Base-by-base conservation (phyloP, 35 echinoderm and acorn worm genomes). In the Lytechinus pictus region DNA sequence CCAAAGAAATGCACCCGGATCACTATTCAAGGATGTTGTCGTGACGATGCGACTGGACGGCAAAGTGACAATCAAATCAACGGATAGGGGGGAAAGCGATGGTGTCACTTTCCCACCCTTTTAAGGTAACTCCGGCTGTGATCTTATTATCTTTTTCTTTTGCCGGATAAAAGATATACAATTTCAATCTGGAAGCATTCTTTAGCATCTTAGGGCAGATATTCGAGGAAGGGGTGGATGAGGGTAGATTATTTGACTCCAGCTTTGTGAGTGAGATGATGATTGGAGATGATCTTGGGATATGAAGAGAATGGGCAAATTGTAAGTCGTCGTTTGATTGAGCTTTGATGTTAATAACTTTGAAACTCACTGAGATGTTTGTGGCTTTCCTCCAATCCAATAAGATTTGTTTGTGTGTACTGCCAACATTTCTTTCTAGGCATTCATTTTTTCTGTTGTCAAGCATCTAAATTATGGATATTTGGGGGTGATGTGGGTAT, bases 91-190 rank as follows among this genome's bases (percentile, higher is more conserved):
- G 88, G 16, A 54, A 90, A 90, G 88, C 88, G n/a, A 10, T 2
- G 88, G 88, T 90, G 88, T 90, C 88, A 90, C 28, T 90, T 90
- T 54, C 88, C 28, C 88, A 44, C 88, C 88, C 88, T 90, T 90
- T 90, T 54, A 52, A 33, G 52, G 88, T 44, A 54, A 54, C 88
- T 90, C 29, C 10, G 28, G 28, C 24, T 90, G 33, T 90, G 16
- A 90, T 54, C 52, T 54, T 44, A 90, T 90, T 90, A 52, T 54
- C 10, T 90, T 90, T 44, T 54, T 90, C 88, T 54, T 90, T 33
- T 33, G 52, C 88, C 52, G 88, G 88, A 90, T 90, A 90, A 90
- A 90, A 54, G 29, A 54, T 90, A 90, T 90, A 90, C 88, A 90
- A 90, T 90, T 90, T 90, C 88, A 79, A 19, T 79, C 66, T 79